Percentiles rank a stretch among this genome's conserved stretches.
These are phyloP conservation scores for Bradynema listronoti DNA, from an alignment of 1,140 invertebrate species.

Conservation along the genomic window DNA sequence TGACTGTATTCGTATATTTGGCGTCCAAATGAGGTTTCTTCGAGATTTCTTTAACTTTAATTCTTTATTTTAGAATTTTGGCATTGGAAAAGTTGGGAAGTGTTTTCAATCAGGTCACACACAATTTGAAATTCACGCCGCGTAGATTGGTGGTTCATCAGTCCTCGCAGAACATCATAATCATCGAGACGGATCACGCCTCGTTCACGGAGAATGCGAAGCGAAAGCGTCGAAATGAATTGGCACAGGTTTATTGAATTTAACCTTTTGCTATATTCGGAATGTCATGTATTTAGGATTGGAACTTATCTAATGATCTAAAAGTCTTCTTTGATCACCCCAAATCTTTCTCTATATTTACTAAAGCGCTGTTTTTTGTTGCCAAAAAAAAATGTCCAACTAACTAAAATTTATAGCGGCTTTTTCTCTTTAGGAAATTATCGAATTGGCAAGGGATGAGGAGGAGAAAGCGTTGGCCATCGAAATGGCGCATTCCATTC, in stretches of 20 bases:
- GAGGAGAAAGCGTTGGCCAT: slow-evolving; percentile 87
- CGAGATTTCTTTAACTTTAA: too few species aligned
- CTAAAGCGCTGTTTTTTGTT: too few species aligned
- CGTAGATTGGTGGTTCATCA: slow-evolving; percentile 86
- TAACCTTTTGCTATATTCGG: too few species aligned
- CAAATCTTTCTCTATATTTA: too few species aligned
- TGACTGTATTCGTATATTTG: too few species aligned
- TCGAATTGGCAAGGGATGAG: slow-evolving; percentile 81
- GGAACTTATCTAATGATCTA: too few species aligned
- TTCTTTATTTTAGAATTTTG: slow-evolving; percentile 69
- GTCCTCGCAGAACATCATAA: slow-evolving; percentile 80
- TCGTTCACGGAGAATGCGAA: slow-evolving; percentile 96
- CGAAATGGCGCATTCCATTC: slow-evolving; percentile 91
- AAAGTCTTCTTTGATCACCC: too few species aligned
- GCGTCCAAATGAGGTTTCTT: slow-evolving; percentile 15
- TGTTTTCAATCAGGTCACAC: slow-evolving; percentile 88
- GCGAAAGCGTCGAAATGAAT: slow-evolving; percentile 73
- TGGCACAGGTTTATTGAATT: slow-evolving; percentile 64
- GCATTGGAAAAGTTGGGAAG: slow-evolving; percentile 95
- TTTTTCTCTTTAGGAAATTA: slow-evolving; percentile 69
- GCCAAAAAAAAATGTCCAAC: too few species aligned
- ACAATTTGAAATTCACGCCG: slow-evolving; percentile 88
- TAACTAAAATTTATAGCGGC: too few species aligned
- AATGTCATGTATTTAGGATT: too few species aligned
- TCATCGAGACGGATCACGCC: slow-evolving; percentile 94